Conservation (phyloP, 2,888 invertebrate species). For the Caenorhabditis uteleia region DNA sequence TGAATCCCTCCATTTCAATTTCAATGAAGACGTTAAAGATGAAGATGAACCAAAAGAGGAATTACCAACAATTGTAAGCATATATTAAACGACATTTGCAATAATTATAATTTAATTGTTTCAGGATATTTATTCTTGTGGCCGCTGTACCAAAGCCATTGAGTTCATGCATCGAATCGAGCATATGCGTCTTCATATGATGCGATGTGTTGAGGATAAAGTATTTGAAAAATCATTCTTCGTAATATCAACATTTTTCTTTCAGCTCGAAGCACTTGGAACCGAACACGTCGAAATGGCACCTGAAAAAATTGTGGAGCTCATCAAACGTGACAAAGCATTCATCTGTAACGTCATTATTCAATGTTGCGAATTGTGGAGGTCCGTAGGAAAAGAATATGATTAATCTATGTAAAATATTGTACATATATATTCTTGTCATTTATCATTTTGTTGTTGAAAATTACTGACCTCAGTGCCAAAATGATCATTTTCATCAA, state of each 20-base stretch:
- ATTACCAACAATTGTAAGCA: constrained; percentile 1
- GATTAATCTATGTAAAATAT: no score
- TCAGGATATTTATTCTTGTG: constrained; percentile 43
- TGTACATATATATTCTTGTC: no score
- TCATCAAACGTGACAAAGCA: constrained; percentile 24
- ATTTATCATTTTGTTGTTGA: no score
- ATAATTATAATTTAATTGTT: constrained; percentile 1
- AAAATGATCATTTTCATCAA: no score
- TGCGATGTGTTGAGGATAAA: constrained; percentile 39
- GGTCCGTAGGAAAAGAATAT: neutral
- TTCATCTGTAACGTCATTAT: constrained; percentile 24
- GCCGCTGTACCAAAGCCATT: constrained; percentile 32
- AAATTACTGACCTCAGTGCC: no score
- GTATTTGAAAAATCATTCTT: constrained; percentile 10
- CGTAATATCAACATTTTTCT: neutral
- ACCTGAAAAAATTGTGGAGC: constrained; percentile 36
- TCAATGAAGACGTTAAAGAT: constrained; percentile 7
- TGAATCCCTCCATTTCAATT: constrained; percentile 6
- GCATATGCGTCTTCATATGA: constrained; percentile 38
- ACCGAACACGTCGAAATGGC: constrained; percentile 30
- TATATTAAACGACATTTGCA: neutral
- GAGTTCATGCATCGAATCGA: constrained; percentile 32
- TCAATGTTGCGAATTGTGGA: constrained; percentile 18
- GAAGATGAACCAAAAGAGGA: constrained; percentile 3
- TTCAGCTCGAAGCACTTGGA: constrained; percentile 43